Evolutionary conservation across 2,888 invertebrate species (phyloP).

Genomic region (Epirrhoe alternata): DNA sequence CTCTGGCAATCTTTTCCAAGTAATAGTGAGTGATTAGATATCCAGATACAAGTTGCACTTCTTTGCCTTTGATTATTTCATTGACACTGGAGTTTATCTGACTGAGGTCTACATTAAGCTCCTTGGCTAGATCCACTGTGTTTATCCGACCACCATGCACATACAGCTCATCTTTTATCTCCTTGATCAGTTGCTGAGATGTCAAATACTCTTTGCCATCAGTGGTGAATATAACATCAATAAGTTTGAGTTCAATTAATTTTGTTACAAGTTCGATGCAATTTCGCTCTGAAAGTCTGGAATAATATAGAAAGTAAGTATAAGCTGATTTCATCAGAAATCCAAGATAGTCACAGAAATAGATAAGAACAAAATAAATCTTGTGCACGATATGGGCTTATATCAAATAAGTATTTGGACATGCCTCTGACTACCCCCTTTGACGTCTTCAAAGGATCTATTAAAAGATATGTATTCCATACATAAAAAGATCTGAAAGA

Average conservation of each 20-base stretch:
- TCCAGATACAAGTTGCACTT: slow-evolving; percentile 92
- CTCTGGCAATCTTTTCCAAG: slow-evolving; percentile 92
- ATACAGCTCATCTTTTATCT: slow-evolving; percentile 96
- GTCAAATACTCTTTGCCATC: slow-evolving; percentile 99
- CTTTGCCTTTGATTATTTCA: slow-evolving; percentile 90
- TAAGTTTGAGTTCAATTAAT: slow-evolving; percentile 91
- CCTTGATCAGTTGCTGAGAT: slow-evolving; percentile 93
- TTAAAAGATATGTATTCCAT: too few species aligned
- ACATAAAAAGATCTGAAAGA: too few species aligned
- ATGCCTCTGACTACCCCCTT: too few species aligned
- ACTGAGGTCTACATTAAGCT: slow-evolving; percentile 94
- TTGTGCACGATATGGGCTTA: too few species aligned
- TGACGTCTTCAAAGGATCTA: too few species aligned
- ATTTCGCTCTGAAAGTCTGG: slow-evolving; percentile 97
- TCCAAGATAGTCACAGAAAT: too few species aligned
- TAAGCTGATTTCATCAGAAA: too few species aligned
- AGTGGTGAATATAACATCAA: slow-evolving; percentile 96
- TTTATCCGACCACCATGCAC: slow-evolving; percentile 95
- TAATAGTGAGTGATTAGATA: slow-evolving; percentile 95
- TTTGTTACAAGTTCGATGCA: slow-evolving; percentile 98
- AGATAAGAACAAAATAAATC: too few species aligned
- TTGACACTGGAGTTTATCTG: slow-evolving; percentile 87
- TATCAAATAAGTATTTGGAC: too few species aligned
- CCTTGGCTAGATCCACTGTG: slow-evolving; percentile 94
- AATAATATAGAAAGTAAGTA: slow-evolving; percentile 39